phyloP scores from a whole-genome alignment of 2,888 invertebrate species.

The Leptothorax acervorum region DNA sequence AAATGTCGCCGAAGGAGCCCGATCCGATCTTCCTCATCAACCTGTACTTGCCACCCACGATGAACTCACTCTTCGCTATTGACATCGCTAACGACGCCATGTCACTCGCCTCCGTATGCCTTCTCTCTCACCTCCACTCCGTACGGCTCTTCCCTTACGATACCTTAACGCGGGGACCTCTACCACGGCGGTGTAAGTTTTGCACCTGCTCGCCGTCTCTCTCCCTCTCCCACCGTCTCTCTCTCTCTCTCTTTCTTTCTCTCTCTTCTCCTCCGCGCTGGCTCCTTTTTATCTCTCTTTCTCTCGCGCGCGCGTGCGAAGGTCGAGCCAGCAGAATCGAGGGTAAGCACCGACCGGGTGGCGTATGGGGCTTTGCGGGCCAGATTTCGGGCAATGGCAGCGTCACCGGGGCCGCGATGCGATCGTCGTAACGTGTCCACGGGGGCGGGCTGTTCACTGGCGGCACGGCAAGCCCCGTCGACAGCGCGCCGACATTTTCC shows the following conservation, averaged over 20 bases:
- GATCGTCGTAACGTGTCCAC: constrained; percentile 67
- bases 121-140: constrained; percentile 40
- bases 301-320: not conserved
- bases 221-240: not conserved
- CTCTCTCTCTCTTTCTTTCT: not conserved
- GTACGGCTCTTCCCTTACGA: constrained; percentile 18
- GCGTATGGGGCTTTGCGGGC: not conserved
- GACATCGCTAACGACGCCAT: constrained; percentile 74
- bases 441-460: constrained; percentile 78
- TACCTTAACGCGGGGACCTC: constrained; percentile 29
- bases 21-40: constrained; percentile 98
- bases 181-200: constrained; percentile 32
- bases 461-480: constrained; percentile 84
- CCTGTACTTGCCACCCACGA: constrained; percentile 97
- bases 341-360: constrained; percentile 8
- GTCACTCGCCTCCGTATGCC: constrained; percentile 60
- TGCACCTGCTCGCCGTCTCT: constrained; percentile 37
- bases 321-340: constrained; percentile 14
- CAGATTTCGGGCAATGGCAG: constrained; percentile 56
- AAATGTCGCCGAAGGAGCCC: constrained; percentile 99
- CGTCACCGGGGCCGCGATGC: constrained; percentile 57
- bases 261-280: not conserved
- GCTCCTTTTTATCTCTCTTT: not conserved
- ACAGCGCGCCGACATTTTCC: constrained; percentile 88
- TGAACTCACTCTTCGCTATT: constrained; percentile 89